Percentiles rank a stretch among this genome's conserved stretches.
These are phyloP conservation scores for Drosophila planitibia DNA, from an alignment of 2,888 invertebrate genomes.

Conservation along the genomic window DNA sequence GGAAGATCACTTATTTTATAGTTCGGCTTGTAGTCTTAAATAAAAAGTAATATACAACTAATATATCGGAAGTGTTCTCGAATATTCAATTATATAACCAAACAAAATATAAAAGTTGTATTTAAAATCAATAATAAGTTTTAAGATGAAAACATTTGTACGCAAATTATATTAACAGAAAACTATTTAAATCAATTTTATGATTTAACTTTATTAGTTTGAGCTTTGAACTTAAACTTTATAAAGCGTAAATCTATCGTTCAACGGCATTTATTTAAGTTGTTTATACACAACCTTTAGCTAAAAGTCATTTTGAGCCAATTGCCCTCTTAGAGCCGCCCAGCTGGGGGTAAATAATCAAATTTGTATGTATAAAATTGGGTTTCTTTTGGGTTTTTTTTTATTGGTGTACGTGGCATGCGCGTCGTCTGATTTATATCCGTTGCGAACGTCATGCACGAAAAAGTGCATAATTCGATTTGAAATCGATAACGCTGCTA, in stretches of 20 bases:
- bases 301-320: conserved; percentile 54
- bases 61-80: not conserved
- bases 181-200: not conserved
- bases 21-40: not conserved
- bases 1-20: not conserved
- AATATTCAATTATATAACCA: not conserved
- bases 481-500: conserved; percentile 64
- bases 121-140: not conserved
- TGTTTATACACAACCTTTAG: not conserved
- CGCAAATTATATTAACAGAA: not conserved
- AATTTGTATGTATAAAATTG: conserved; percentile 31
- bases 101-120: not conserved
- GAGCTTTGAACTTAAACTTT: not conserved
- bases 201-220: not conserved
- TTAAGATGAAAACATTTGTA: not conserved
- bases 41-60: not conserved
- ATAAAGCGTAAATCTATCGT: not conserved
- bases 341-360: conserved; percentile 43
- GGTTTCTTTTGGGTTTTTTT: not conserved
- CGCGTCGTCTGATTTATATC: conserved; percentile 56
- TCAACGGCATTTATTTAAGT: not conserved
- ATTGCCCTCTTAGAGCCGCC: conserved; percentile 9
- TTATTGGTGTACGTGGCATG: conserved; percentile 8
- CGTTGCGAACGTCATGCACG: conserved; percentile 14
- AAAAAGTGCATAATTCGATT: conserved; percentile 65